phyloP scores from a whole-genome alignment of 2,888 invertebrate genomes.

The Nysson spinosus region DNA sequence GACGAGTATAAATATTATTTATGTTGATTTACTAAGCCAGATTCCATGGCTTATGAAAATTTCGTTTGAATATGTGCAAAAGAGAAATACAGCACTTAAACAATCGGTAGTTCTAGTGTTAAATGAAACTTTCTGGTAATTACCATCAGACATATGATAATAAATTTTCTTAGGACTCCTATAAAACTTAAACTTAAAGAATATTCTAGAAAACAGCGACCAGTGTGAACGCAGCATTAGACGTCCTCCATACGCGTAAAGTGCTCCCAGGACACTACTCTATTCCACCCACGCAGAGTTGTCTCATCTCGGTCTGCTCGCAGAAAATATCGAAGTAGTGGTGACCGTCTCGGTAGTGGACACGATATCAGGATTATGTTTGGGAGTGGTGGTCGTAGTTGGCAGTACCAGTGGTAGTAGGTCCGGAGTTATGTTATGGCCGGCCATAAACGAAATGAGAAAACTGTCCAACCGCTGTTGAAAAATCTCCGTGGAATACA shows the following conservation, averaged over 20 bases:
- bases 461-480: constrained; percentile 73
- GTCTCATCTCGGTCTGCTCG: constrained; percentile 28
- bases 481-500: constrained; percentile 76
- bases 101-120: too few relatives aligned
- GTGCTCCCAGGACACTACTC: constrained; percentile 38
- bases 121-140: too few relatives aligned
- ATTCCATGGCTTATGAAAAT: too few relatives aligned
- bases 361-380: background rate
- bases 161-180: too few relatives aligned
- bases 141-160: too few relatives aligned
- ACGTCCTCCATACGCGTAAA: constrained; percentile 17
- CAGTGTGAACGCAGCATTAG: constrained; percentile 2
- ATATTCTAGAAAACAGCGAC: too few relatives aligned
- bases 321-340: constrained; percentile 22
- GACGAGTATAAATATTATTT: too few relatives aligned
- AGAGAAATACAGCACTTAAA: too few relatives aligned
- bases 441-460: constrained; percentile 76
- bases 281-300: constrained; percentile 43
- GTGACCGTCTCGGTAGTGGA: constrained; percentile 13
- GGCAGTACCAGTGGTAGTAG: constrained; percentile 53
- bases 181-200: too few relatives aligned
- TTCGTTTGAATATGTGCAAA: too few relatives aligned
- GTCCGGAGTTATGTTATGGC: constrained; percentile 72
- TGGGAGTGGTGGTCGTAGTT: constrained; percentile 7
- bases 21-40: too few relatives aligned